A percentile compares a stretch with the other conserved stretches of the same genome.
phyloP scores from a whole-genome alignment of 2,113 vertebrate species.

The Pluvialis apricaria region DNA sequence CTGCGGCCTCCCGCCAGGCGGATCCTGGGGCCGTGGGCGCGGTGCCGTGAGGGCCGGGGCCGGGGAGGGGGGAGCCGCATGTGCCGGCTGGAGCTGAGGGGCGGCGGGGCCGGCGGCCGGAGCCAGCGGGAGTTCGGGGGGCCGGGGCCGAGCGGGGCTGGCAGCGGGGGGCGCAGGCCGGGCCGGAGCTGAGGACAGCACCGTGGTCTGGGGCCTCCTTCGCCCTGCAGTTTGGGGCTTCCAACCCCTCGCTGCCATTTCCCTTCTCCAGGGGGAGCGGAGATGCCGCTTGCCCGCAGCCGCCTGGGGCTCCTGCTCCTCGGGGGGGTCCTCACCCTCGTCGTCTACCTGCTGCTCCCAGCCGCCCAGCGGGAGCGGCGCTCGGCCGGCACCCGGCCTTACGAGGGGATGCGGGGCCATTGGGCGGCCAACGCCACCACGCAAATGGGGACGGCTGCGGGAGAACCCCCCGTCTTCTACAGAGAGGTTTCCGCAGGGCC shows the following conservation, averaged over 20 bases:
- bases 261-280: background rate
- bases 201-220: background rate
- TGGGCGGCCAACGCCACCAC: conserved; percentile 71
- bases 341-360: conserved; percentile 85
- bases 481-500: conserved; percentile 78
- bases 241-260: background rate
- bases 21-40: background rate
- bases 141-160: background rate
- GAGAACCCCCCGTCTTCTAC: conserved; percentile 85
- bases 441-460: conserved; percentile 73
- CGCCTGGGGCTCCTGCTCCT: conserved; percentile 80
- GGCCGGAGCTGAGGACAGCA: background rate
- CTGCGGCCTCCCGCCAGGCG: background rate
- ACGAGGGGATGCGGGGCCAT: conserved; percentile 19
- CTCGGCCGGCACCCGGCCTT: conserved; percentile 66
- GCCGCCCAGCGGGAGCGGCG: conserved; percentile 74
- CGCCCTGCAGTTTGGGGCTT: background rate
- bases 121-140: background rate
- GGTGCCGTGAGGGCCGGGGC: background rate
- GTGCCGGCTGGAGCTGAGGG: background rate
- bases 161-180: background rate
- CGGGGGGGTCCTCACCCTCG: conserved; percentile 78
- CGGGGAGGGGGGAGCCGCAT: background rate
- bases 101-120: background rate
- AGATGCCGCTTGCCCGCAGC: conserved; percentile 77